Evolutionary conservation across 2,888 invertebrate genomes (phyloP).

Genomic region (Drosophila emarginata): DNA sequence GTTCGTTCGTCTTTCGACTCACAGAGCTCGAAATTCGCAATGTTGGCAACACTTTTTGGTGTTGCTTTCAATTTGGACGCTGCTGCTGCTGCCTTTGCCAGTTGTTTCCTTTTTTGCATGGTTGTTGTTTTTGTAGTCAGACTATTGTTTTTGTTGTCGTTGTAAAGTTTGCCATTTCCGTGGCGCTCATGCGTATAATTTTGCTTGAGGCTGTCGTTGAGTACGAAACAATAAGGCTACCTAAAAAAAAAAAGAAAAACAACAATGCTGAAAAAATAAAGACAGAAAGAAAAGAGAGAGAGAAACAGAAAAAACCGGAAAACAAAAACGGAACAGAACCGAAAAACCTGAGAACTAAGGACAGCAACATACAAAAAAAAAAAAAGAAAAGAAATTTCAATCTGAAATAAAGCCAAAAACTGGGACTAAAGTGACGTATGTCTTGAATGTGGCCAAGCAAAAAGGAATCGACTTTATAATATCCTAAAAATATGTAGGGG

Average conservation of each 20-base stretch:
- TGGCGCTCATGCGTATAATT: slow-evolving; percentile 77
- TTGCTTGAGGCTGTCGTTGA: slow-evolving; percentile 73
- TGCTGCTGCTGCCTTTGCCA: slow-evolving; percentile 38
- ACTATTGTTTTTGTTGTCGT: slow-evolving; percentile 41
- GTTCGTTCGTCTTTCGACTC: slow-evolving; percentile 18
- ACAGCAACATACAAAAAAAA: neutral
- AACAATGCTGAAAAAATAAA: slow-evolving; percentile 13
- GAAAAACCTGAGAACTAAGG: slow-evolving; percentile 2
- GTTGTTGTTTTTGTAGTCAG: slow-evolving; percentile 15
- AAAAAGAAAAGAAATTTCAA: slow-evolving; percentile 28
- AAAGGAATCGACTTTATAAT: neutral
- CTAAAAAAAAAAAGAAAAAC: slow-evolving; percentile 16
- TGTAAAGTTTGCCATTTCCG: slow-evolving; percentile 76
- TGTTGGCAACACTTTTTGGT: slow-evolving; percentile 62
- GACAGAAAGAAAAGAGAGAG: neutral
- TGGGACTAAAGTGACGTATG: slow-evolving; percentile 64
- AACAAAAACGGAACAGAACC: neutral
- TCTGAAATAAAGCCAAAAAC: slow-evolving; percentile 43
- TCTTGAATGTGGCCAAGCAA: slow-evolving; percentile 49
- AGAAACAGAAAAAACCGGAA: neutral
- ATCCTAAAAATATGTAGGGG: neutral
- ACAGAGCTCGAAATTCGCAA: slow-evolving; percentile 9
- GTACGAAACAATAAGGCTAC: slow-evolving; percentile 64
- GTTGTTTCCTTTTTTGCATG: slow-evolving; percentile 58
- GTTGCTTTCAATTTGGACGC: slow-evolving; percentile 72